Percentiles rank a stretch among this genome's conserved stretches.
These are phyloP conservation scores for Zaprionus vittiger DNA, from an alignment of 1,140 invertebrate genomes.

Conservation along the genomic window DNA sequence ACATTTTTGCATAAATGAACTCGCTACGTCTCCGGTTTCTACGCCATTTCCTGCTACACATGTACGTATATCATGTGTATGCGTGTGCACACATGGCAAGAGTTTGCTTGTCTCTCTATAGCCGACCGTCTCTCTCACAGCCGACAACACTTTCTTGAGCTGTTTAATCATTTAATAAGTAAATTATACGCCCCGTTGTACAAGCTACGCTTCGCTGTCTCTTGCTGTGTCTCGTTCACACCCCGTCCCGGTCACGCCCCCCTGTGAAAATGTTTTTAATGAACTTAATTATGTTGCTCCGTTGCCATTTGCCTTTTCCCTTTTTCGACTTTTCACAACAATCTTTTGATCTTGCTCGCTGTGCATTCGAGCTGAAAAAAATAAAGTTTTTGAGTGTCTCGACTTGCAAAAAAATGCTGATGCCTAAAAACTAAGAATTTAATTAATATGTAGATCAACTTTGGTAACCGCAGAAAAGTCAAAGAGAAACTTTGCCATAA, in stretches of 20 bases:
- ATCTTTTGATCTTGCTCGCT: constrained; percentile 1
- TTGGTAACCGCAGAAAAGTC: background rate
- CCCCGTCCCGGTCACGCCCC: background rate
- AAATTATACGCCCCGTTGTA: constrained; percentile 65
- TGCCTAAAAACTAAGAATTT: constrained; percentile 2
- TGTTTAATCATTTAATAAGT: constrained; percentile 77
- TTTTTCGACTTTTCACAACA: background rate
- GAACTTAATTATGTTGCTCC: constrained; percentile 58
- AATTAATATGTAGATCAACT: background rate
- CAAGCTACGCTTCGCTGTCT: background rate
- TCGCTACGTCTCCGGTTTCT: constrained; percentile 38
- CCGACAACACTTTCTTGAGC: constrained; percentile 61
- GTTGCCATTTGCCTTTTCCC: constrained; percentile 18
- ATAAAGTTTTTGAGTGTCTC: background rate
- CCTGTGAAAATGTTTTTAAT: constrained; percentile 63
- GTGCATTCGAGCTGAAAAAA: constrained; percentile 17
- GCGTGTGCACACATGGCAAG: constrained; percentile 43
- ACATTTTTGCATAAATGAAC: constrained; percentile 76
- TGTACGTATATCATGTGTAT: constrained; percentile 13
- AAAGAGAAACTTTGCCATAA: background rate
- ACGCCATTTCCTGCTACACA: constrained; percentile 3
- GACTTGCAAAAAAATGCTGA: background rate
- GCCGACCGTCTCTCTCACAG: background rate
- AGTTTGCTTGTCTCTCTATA: constrained; percentile 25
- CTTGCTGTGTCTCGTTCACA: background rate